phyloP scores from a whole-genome alignment of 1,140 invertebrate genomes.

The Drosophila navojoa region DNA sequence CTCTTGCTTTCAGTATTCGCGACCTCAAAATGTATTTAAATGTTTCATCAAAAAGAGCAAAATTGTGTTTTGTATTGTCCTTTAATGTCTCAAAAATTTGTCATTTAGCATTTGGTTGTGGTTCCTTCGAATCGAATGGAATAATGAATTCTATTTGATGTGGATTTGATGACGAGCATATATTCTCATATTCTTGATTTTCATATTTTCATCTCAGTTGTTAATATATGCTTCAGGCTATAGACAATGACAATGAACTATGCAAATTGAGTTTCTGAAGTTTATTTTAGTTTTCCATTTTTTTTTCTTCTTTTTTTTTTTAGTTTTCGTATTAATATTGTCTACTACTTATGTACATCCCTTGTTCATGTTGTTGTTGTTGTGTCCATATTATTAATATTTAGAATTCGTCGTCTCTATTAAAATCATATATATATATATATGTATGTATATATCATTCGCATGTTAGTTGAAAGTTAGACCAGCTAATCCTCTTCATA shows the following conservation, averaged over 20 bases:
- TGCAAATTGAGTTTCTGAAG: conserved; percentile 41
- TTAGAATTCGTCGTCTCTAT: conserved; percentile 46
- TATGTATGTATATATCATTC: not conserved
- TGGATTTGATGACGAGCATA: conserved; percentile 14
- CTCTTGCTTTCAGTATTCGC: conserved; percentile 36
- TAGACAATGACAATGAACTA: conserved; percentile 62
- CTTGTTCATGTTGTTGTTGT: conserved; percentile 76
- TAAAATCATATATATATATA: conserved; percentile 14
- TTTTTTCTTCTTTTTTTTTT: conserved; percentile 18
- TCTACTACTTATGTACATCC: conserved; percentile 83
- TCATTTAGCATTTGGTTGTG: conserved; percentile 60
- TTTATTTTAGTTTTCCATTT: conserved; percentile 28
- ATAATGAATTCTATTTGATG: conserved; percentile 34
- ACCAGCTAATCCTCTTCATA: conserved; percentile 20
- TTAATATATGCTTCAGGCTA: not conserved
- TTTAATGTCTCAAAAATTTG: conserved; percentile 77
- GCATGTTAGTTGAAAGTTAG: conserved; percentile 28
- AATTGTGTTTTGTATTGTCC: conserved; percentile 77
- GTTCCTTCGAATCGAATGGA: conserved; percentile 36
- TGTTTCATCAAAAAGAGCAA: conserved; percentile 71
- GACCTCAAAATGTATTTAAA: conserved; percentile 49
- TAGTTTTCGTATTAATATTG: conserved; percentile 69
- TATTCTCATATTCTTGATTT: too few relatives aligned
- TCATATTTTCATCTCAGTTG: too few relatives aligned
- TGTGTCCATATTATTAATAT: conserved; percentile 62